Conservation (phyloP, 2,113 vertebrate species). For the Catharus fuscescens region DNA sequence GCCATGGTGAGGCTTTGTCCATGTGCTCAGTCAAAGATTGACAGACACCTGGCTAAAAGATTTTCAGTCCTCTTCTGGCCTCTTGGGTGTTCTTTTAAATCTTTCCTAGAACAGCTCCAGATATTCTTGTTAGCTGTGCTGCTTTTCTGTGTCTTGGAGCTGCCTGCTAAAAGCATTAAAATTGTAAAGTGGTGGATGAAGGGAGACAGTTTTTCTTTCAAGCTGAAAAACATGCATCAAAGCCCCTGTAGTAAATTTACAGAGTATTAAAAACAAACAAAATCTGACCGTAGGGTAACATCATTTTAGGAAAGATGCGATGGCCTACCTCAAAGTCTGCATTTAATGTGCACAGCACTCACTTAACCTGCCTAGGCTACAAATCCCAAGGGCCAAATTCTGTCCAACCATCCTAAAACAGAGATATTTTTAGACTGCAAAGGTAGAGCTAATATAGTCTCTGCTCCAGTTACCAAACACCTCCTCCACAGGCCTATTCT, state of each 20-base stretch:
- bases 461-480: neutral
- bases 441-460: neutral
- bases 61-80: neutral
- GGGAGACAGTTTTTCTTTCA: constrained; percentile 51
- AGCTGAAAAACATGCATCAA: constrained; percentile 61
- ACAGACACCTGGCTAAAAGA: neutral
- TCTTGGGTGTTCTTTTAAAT: constrained; percentile 26
- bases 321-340: constrained; percentile 38
- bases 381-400: constrained; percentile 28
- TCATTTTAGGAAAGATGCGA: constrained; percentile 8
- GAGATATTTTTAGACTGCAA: neutral
- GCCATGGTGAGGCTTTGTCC: neutral
- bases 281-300: constrained; percentile 53
- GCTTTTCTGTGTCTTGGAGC: constrained; percentile 23
- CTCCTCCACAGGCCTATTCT: neutral
- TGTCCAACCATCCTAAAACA: neutral
- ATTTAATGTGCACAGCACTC: constrained; percentile 19
- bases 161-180: constrained; percentile 59
- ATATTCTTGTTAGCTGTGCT: constrained; percentile 10
- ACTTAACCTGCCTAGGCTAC: constrained; percentile 18
- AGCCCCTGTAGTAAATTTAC: constrained; percentile 40
- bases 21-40: neutral
- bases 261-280: constrained; percentile 58
- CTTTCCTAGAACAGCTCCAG: neutral
- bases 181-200: constrained; percentile 20